Evolutionary conservation across 1,140 invertebrate species (phyloP).

Genomic region (Thaumetopoea pityocampa): DNA sequence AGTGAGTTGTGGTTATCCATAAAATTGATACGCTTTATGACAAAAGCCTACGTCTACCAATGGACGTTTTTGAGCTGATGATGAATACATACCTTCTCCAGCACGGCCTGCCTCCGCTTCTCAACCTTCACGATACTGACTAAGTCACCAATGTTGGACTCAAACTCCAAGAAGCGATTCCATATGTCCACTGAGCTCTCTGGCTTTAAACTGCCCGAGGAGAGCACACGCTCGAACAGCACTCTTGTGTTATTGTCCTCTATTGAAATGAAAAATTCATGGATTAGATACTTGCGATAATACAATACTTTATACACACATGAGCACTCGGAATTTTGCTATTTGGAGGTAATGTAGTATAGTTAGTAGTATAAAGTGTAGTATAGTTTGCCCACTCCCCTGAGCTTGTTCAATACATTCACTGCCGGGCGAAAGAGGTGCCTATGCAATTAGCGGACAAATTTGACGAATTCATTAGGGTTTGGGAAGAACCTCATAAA

Average conservation of each 20-base stretch:
- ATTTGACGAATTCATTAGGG: too few species aligned
- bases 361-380: too few species aligned
- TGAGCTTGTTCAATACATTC: too few species aligned
- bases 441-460: too few species aligned
- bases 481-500: too few species aligned
- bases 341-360: too few species aligned
- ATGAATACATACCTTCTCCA: conserved; percentile 90
- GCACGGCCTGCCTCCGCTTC: conserved; percentile 90
- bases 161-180: conserved; percentile 98
- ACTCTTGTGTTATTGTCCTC: conserved; percentile 99
- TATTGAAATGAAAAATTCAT: conserved; percentile 66
- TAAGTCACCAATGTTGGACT: conserved; percentile 98
- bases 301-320: neutral
- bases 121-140: conserved; percentile 99
- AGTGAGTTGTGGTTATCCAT: too few species aligned
- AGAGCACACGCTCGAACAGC: conserved; percentile 96
- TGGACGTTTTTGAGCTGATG: too few species aligned
- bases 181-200: conserved; percentile 98
- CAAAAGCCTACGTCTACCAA: too few species aligned
- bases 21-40: too few species aligned
- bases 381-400: too few species aligned
- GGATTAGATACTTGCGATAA: neutral
- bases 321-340: neutral
- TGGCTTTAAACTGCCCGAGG: conserved; percentile 92
- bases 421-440: too few species aligned